Evolutionary conservation across 2,888 invertebrate genomes (phyloP).

Genomic region (Diloba caeruleocephala): DNA sequence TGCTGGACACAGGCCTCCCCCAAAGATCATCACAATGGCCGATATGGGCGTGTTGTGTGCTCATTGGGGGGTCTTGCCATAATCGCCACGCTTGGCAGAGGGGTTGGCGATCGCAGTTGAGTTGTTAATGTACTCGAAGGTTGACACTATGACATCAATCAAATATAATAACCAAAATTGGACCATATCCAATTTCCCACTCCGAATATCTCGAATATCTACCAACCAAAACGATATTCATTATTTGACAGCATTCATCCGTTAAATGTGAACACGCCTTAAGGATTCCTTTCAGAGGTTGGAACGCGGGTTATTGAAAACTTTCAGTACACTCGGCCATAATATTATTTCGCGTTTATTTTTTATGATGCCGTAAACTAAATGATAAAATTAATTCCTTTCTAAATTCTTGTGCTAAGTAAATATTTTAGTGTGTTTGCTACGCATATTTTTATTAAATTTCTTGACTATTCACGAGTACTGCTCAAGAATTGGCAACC

Average conservation of each 20-base stretch:
- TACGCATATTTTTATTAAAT: conserved; percentile 13
- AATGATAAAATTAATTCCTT: conserved; percentile 37
- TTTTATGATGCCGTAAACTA: conserved; percentile 27
- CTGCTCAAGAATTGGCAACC: no score
- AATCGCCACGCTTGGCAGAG: no score
- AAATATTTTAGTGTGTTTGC: conserved; percentile 16
- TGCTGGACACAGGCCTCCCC: no score
- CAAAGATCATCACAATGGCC: no score
- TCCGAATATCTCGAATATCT: background rate
- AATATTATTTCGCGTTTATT: conserved; percentile 20
- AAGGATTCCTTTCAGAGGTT: conserved; percentile 16
- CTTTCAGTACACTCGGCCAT: conserved; percentile 11
- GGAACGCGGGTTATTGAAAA: conserved; percentile 31
- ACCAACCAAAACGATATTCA: conserved; percentile 1
- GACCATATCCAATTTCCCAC: background rate
- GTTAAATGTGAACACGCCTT: conserved; percentile 13
- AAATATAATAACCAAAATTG: conserved; percentile 6
- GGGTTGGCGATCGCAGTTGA: no score
- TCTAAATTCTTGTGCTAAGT: conserved; percentile 22
- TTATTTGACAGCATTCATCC: conserved; percentile 5
- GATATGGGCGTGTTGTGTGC: no score
- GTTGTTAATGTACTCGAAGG: no score
- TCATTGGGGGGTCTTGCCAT: no score
- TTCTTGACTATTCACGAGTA: conserved; percentile 4
- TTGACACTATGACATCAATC: conserved; percentile 3